phyloP scores from a whole-genome alignment of 1,140 invertebrate species.

The Cyphomyrmex costatus region DNA sequence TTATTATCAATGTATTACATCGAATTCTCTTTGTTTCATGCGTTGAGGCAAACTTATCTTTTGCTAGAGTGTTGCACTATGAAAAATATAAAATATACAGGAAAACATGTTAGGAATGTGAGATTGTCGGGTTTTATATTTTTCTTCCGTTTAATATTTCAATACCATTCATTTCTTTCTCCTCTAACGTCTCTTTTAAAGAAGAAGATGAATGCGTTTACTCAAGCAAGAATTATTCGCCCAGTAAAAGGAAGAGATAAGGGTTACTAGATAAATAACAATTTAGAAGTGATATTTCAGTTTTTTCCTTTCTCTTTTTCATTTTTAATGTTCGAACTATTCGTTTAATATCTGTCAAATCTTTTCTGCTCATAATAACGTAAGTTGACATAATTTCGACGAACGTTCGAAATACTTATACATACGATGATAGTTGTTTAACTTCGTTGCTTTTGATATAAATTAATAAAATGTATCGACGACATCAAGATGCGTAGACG shows the following conservation, averaged over 20 bases:
- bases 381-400: constrained; percentile 29
- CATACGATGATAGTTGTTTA: neutral
- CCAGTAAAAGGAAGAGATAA: neutral
- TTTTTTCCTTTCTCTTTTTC: neutral
- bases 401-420: neutral
- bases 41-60: constrained; percentile 26
- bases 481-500: neutral
- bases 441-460: constrained; percentile 12
- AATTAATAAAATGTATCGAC: constrained; percentile 50
- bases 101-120: neutral
- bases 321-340: constrained; percentile 14
- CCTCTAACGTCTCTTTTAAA: neutral
- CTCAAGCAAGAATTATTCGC: neutral
- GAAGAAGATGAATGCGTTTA: neutral
- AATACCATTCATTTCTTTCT: neutral
- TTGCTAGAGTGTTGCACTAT: neutral
- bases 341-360: neutral
- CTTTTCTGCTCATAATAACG: constrained; percentile 7
- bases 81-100: constrained; percentile 1
- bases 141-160: constrained; percentile 17
- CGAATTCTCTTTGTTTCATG: neutral
- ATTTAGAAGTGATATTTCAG: neutral
- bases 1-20: neutral
- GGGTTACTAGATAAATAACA: neutral
- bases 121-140: constrained; percentile 25